Evolutionary conservation across 1,140 invertebrate genomes (phyloP), one percentile per base, ranked within the genome.

Genomic region (Hycleus phaleratus): DNA sequence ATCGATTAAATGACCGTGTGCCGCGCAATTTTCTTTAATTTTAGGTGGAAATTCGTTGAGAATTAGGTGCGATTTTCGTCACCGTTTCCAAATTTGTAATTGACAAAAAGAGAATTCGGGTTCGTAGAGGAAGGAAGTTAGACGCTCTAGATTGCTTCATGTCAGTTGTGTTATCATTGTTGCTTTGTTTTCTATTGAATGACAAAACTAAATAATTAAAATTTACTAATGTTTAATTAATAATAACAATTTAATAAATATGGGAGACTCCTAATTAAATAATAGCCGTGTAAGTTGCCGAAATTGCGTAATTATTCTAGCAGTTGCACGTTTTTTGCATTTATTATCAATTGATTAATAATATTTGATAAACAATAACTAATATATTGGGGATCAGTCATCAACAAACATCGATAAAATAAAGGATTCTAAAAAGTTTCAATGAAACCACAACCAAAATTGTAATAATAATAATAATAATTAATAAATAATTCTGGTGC

Each of bases 321-420:
- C 38, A 7, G 38, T 39, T 11, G 40, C 40, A 42, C 40, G 11
- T 32, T 38, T 38, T 38, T 18, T 51, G 39, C 48, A n/a, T 51
- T 51, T 51, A 32, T 38, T 40, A 51, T 32, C 12, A 49, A 12
- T 49, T 10, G 10, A 53, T 45, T 26, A 47, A 18, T 38, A 55
- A 45, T 7, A 42, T n/a, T n/a, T 4, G 10, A 8, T n/a, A 42
- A 42, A 10, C 46, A 26, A 48, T 26, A 26, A 48, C 32, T 48
- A 32, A 68, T 68, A 70, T 67, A 68, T 68, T 68, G 67, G 70
- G 70, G 70, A 71, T 65, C 70, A 71, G 58, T 66, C 56, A 43
- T 62, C 57, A 66, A 52, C 55, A 66, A 63, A 69, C 70, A 69
- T 69, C 68, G 66, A 70, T 51, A 55, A 60, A 60, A 63, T 65